phyloP scores from a whole-genome alignment of 2,797 vertebrate species.

The Zalophus californianus region DNA sequence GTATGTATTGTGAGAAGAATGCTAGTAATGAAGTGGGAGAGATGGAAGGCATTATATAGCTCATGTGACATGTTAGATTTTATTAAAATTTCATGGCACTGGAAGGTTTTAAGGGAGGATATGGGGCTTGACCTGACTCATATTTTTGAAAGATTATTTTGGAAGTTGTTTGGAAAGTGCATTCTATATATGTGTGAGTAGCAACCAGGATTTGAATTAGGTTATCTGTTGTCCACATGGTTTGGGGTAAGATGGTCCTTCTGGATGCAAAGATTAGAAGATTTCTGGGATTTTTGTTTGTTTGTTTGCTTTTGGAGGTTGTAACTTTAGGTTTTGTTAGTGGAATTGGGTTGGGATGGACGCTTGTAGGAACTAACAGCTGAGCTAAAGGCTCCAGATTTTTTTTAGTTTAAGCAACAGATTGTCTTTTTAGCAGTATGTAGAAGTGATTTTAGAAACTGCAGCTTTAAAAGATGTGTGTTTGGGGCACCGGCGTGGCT shows the following conservation, averaged over 20 bases:
- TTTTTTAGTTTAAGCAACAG: background rate
- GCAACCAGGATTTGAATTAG: no score
- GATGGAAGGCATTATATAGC: background rate
- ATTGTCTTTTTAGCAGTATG: background rate
- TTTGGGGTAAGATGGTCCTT: background rate
- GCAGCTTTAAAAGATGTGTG: background rate
- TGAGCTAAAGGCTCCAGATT: background rate
- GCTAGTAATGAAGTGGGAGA: background rate
- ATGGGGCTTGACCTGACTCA: background rate
- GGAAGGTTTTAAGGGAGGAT: background rate
- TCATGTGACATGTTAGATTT: background rate
- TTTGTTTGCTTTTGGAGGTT: background rate
- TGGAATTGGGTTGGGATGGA: background rate
- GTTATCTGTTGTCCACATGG: background rate
- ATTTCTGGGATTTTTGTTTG: background rate
- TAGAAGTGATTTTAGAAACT: background rate
- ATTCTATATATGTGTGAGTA: rapidly evolving
- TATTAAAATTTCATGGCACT: background rate
- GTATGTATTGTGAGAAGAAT: background rate
- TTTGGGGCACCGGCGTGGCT: background rate
- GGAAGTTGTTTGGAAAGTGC: background rate
- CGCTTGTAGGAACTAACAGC: background rate
- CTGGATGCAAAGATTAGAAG: background rate
- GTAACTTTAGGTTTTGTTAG: background rate
- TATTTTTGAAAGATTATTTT: background rate